Conservation (phyloP, 2,888 invertebrate species). For the Tenodera sinensis region DNA sequence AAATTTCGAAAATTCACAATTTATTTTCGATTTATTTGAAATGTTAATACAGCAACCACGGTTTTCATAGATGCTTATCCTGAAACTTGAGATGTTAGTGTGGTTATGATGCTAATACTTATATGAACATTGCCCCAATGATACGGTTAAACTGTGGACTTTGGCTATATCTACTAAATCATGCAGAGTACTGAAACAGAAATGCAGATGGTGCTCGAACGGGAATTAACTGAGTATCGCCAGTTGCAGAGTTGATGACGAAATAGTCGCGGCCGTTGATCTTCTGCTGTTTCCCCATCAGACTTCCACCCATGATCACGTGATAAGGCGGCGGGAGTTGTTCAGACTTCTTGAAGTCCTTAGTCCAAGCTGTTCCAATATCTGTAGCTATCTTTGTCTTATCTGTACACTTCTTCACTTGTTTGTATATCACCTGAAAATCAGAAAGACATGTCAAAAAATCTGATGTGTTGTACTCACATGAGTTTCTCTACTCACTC, state of each 20-base stretch:
- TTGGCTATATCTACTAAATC: background rate
- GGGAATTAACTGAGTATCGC: constrained; percentile 67
- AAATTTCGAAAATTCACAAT: too few species aligned
- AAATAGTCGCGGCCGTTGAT: constrained; percentile 78
- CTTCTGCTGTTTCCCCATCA: constrained; percentile 48
- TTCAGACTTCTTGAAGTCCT: constrained; percentile 13
- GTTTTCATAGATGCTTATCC: too few species aligned
- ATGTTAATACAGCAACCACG: too few species aligned
- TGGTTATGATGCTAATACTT: too few species aligned
- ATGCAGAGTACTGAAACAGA: constrained; percentile 54
- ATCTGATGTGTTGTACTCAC: too few species aligned
- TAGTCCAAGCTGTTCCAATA: background rate
- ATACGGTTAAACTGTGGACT: too few species aligned
- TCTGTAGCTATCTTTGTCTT: background rate
- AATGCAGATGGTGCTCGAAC: constrained; percentile 72
- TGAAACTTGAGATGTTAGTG: too few species aligned
- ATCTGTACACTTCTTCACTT: background rate
- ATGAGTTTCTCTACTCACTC: too few species aligned
- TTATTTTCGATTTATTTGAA: too few species aligned
- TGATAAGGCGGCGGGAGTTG: constrained; percentile 63
- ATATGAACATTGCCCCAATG: too few species aligned
- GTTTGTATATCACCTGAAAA: constrained; percentile 10
- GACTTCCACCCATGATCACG: constrained; percentile 42
- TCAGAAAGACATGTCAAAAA: background rate
- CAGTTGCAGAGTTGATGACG: constrained; percentile 58